phyloP scores from a whole-genome alignment of 2,113 vertebrate genomes.

The Jacana jacana region DNA sequence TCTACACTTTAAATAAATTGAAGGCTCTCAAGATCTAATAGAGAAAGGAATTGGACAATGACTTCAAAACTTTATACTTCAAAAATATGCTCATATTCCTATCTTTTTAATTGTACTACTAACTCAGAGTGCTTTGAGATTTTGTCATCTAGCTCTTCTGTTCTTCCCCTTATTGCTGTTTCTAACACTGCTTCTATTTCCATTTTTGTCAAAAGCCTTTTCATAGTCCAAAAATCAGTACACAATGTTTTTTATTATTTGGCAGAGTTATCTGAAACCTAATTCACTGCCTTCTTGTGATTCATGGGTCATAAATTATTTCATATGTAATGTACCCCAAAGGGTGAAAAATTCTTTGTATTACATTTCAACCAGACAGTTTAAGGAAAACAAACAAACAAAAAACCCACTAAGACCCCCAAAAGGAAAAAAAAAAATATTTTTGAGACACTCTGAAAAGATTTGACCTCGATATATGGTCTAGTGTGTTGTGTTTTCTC shows the following conservation, averaged over 20 bases:
- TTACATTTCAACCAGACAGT: constrained; percentile 68
- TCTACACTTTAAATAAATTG: constrained; percentile 33
- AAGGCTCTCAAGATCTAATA: constrained; percentile 28
- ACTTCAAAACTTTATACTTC: constrained; percentile 34
- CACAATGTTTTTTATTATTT: constrained; percentile 79
- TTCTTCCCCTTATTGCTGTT: constrained; percentile 62
- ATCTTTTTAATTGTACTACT: constrained; percentile 60
- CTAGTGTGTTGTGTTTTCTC: not conserved
- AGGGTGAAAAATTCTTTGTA: constrained; percentile 70
- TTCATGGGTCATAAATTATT: constrained; percentile 77
- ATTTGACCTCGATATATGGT: constrained; percentile 38
- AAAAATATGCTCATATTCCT: constrained; percentile 45
- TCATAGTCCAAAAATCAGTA: constrained; percentile 71
- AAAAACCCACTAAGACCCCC: too few relatives aligned
- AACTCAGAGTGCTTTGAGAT: constrained; percentile 49
- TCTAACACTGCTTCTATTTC: constrained; percentile 71
- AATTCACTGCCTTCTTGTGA: constrained; percentile 76
- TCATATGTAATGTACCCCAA: constrained; percentile 70
- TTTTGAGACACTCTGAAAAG: constrained; percentile 38
- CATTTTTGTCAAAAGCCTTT: constrained; percentile 77
- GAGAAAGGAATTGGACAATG: constrained; percentile 38
- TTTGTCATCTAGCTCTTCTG: constrained; percentile 65
- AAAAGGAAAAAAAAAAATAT: not conserved
- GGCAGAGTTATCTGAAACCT: constrained; percentile 73
- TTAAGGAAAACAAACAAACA: not conserved